A percentile compares a stretch with the other conserved stretches of the same genome.
Evolutionary conservation across 1,140 invertebrate genomes (phyloP).

Genomic region (Potamilus streckersoni): DNA sequence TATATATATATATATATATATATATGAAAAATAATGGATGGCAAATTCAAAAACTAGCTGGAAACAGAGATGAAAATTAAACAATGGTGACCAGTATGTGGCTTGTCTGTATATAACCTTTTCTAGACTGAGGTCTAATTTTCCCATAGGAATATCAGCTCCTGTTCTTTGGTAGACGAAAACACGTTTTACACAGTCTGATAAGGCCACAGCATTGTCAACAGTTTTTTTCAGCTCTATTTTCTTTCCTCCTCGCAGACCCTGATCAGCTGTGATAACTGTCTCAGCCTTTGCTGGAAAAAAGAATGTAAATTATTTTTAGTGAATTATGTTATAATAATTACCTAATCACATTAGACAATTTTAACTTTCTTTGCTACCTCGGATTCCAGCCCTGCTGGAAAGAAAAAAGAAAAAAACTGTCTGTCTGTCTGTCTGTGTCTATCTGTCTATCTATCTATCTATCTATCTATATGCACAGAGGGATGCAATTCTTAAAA

Average conservation of each 20-base stretch:
- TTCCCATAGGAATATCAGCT: constrained; percentile 57
- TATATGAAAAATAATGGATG: too few relatives aligned
- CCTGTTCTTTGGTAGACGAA: constrained; percentile 68
- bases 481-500: too few relatives aligned
- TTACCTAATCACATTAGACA: not conserved
- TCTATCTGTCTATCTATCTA: too few relatives aligned
- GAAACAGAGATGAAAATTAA: too few relatives aligned
- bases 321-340: not conserved
- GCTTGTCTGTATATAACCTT: constrained; percentile 41
- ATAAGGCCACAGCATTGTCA: constrained; percentile 68
- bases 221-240: constrained; percentile 71
- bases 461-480: too few relatives aligned
- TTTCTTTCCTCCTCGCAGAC: constrained; percentile 69
- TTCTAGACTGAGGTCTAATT: constrained; percentile 60
- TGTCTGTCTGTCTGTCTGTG: too few relatives aligned
- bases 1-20: too few relatives aligned
- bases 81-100: too few relatives aligned
- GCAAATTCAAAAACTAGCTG: too few relatives aligned
- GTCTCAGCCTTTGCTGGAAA: constrained; percentile 67
- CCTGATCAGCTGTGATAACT: constrained; percentile 71
- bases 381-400: too few relatives aligned
- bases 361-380: too few relatives aligned
- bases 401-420: too few relatives aligned
- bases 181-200: constrained; percentile 67
- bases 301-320: not conserved